Evolutionary conservation across 2,113 vertebrate genomes (phyloP), one percentile per base, ranked within the genome.

Genomic region (Numida meleagris): DNA sequence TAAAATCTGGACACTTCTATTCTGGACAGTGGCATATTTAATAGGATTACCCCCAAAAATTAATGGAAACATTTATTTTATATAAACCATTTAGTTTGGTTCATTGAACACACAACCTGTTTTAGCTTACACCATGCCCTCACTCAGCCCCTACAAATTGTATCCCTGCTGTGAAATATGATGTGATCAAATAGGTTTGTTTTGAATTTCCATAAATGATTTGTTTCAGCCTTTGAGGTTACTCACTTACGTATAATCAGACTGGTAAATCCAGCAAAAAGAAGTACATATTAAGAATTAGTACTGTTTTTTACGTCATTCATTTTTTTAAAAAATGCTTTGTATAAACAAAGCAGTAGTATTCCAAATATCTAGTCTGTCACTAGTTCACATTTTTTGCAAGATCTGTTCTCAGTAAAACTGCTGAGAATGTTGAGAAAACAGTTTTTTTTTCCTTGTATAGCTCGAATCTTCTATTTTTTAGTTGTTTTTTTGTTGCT

Each of bases 41-140:
- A 97, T 95, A 93, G 90, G 88, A 96, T 96, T 97, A 97, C 72
- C 89, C 75, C 90, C 86, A 90, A 95, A 97, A 97, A 94, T 92
- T 97, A 97, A 95, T 96, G 90, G 82, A 94, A 96, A 95, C 94
- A 89, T 95, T 96, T 96, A 96, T 97, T 95, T 95, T 95, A 88
- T 96, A 96, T 93, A 96, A 97, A 96, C 96, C 89, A 91, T 96
- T 97, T 96, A 93, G 85, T 95, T 92, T 95, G 95, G 94, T 97
- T 96, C 97, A 95, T 77, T 96, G 95, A 94, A 95, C 93, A 92
- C 88, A 95, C 86, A 96, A 95, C 95, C 91, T 94, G 94, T 86
- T 87, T 89, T 84, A 87, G 88, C 86, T 95, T 86, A 93, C 62
- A 77, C 90, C 73, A 1, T 95, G 91, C 95, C 94, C 86, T 95